Evolutionary conservation across 2,888 invertebrate species (phyloP), one percentile per base, ranked within the genome.

Genomic region (Habrosyne pyritoides): DNA sequence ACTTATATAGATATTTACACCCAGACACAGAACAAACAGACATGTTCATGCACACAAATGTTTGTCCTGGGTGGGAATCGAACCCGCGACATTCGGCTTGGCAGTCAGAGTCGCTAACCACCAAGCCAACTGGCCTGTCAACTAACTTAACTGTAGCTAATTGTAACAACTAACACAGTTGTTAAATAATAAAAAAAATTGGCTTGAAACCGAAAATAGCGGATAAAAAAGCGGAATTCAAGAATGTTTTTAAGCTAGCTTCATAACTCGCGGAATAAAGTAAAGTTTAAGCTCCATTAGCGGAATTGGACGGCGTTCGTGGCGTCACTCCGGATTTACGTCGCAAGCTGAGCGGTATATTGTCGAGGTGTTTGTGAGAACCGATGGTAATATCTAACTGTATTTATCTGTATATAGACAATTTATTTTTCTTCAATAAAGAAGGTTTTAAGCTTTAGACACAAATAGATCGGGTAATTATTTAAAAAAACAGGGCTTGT

Each of bases 221-320:
- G 6, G 12, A 14, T 42, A 52, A 42, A 22, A 24, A 36, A 21
- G 22, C 18, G 59, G 55, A 60, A 63, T 56, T 50, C 61, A 42
- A 42, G 42, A 21, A 48, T 48, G 24, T 48, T 57, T 67, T 67
- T 69, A 67, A 67, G 57, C 63, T 58, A 65, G 71, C 42, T 79
- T 73, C 79, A 81, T 83, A 86, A 79, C 77, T 84, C 76, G 65
- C 57, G 69, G 74, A 74, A 75, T 83, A 53, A 83, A 84, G 79
- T 77, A 80, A 81, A 86, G 75, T 84, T 84, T 79, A 84, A 83
- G 80, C 79, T 73, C 87, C 87, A 88, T 89, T 89, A 89, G 84
- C 67, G 79, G 83, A 80, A 88, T 88, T 88, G 88, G 83, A 75
- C 73, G 73, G 74, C 65, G 69, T 69, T n/a, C 73, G 75, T 75